Base-by-base conservation (phyloP, 2,113 vertebrate genomes). In the Lepisosteus oculatus region DNA sequence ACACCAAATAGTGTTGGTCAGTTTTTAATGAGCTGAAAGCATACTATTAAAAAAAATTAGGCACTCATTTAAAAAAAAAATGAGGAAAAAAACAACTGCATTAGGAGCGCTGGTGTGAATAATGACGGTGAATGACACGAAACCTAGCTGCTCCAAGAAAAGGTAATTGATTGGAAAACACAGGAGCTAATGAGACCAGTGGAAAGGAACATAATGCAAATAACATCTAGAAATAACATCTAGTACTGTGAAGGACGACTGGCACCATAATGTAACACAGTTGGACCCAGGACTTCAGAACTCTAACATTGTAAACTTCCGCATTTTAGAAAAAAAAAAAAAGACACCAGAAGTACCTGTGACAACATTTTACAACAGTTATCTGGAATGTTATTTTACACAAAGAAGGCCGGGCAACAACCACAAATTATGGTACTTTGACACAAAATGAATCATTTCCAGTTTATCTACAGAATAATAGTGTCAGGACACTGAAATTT, bases 301-400 rank as follows among this genome's bases (percentile, higher is more conserved):
- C 45, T 55, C 65, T 67, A 29, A 65, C 45, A 67, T 45, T 6
- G 41, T 55, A 57, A 15, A 64, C 42, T 43, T 69, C 55, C 43
- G 74, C 0, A 72, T 82, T 83, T 82, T 83, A 59, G 57, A 15
- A 59, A n/a, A 59, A 8, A 59, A 43, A 69, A 78, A 80, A 17
- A 64, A 13, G 62, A 74, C 78, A 69, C 67, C 62, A 64, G 69
- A 82, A 85, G 44, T 57, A 73, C 61, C 61, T 59, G 66, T 77
- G 75, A 73, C 67, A 75, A 85, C 73, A 84, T 79, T 72, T 51
- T 68, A 83, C 77, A 69, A 80, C 72, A 77, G 75, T 78, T 74
- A 77, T 65, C 74, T 67, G 73, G 67, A 72, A 64, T 63, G 71
- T 76, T 74, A 74, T 79, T 78, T 70, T 82, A 73, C 13, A 67